These are phyloP conservation scores for Drosophila saltans DNA, from an alignment of 1,140 invertebrate genomes.

Conservation along the genomic window DNA sequence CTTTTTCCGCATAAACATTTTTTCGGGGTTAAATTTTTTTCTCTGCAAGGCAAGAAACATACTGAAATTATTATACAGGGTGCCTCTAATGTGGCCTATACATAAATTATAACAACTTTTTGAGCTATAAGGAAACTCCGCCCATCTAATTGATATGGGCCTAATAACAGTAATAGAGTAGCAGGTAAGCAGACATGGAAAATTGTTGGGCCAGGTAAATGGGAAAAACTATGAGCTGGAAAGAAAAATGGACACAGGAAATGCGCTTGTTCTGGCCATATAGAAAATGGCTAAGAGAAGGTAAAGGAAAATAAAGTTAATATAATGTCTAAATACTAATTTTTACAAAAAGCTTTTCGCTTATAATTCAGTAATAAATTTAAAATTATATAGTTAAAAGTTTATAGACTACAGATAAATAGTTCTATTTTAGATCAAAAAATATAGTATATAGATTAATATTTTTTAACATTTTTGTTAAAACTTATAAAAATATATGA, in stretches of 20 bases:
- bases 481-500: too few relatives aligned
- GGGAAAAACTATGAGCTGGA: not conserved
- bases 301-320: too few relatives aligned
- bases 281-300: not conserved
- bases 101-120: not conserved
- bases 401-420: too few relatives aligned
- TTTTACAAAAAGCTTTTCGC: too few relatives aligned
- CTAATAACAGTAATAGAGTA: slow-evolving; percentile 33
- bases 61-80: slow-evolving; percentile 24
- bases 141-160: not conserved
- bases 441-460: too few relatives aligned
- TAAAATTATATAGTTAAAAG: too few relatives aligned
- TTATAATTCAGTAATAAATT: too few relatives aligned
- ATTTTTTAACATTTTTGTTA: too few relatives aligned
- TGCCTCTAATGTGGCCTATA: not conserved
- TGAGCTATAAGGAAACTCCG: slow-evolving; percentile 12
- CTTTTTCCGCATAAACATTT: slow-evolving; percentile 48
- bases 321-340: too few relatives aligned
- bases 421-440: too few relatives aligned
- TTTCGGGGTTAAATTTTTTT: slow-evolving; percentile 69
- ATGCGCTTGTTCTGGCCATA: not conserved
- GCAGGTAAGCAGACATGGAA: not conserved
- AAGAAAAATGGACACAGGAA: not conserved
- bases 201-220: slow-evolving; percentile 12
- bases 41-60: slow-evolving; percentile 3